phyloP scores from a whole-genome alignment of 2,113 vertebrate genomes.

The Gobius niger region DNA sequence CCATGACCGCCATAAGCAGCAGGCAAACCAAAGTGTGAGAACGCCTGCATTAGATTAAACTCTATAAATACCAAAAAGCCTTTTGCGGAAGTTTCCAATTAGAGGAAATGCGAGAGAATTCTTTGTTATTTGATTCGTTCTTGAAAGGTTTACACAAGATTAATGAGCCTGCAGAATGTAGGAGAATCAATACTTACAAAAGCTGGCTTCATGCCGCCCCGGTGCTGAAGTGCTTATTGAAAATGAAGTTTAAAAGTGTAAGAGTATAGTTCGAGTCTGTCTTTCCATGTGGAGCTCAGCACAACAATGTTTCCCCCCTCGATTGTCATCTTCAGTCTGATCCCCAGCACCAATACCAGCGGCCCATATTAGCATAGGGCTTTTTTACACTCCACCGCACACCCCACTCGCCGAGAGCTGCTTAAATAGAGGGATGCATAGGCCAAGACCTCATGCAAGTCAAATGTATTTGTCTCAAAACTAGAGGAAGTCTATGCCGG shows the following conservation, averaged over 20 bases:
- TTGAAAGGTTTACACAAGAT: constrained; percentile 33
- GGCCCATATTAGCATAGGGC: constrained; percentile 57
- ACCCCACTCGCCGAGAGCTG: constrained; percentile 41
- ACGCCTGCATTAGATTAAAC: constrained; percentile 6
- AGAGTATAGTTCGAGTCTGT: constrained; percentile 20
- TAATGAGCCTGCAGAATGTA: constrained; percentile 35
- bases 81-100: constrained; percentile 22
- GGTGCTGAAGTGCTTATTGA: constrained; percentile 16
- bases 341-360: constrained; percentile 61
- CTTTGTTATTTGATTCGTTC: constrained; percentile 29
- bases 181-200: constrained; percentile 76
- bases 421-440: constrained; percentile 62
- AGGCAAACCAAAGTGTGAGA: background rate
- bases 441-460: constrained; percentile 67
- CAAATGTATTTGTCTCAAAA: constrained; percentile 58
- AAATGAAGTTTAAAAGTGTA: constrained; percentile 41
- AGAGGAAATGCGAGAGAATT: constrained; percentile 30
- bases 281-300: constrained; percentile 51
- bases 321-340: constrained; percentile 71
- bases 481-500: constrained; percentile 37
- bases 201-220: constrained; percentile 69
- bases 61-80: constrained; percentile 8
- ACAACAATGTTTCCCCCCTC: constrained; percentile 59
- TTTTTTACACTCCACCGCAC: constrained; percentile 59
- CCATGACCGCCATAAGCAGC: background rate